Percentiles rank a stretch among this genome's conserved stretches.
These are phyloP conservation scores for Amphiprion clarkii DNA, from an alignment of 2,797 vertebrate species.

Conservation along the genomic window DNA sequence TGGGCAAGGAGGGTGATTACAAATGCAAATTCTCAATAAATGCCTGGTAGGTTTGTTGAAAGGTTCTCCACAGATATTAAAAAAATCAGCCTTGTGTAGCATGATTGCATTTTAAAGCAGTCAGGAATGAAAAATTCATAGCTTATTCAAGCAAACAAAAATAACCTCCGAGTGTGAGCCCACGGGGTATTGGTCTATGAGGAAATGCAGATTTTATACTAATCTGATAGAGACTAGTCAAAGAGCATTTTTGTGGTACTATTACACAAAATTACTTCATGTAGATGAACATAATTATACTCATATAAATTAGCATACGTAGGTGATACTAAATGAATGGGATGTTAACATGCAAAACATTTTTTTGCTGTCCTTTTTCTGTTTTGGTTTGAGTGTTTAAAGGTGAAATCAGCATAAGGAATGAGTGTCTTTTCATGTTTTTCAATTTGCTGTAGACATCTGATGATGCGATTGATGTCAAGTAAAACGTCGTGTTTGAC, in stretches of 20 bases:
- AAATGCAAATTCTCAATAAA: conserved; percentile 76
- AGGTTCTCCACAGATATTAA: conserved; percentile 57
- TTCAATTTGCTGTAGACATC: background rate
- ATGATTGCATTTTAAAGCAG: conserved; percentile 70
- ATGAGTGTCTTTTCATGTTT: background rate
- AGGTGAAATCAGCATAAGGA: background rate
- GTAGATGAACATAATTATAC: background rate
- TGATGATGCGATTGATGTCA: background rate
- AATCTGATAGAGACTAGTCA: background rate
- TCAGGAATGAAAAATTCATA: conserved; percentile 64
- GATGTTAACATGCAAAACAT: background rate
- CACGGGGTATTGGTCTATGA: conserved; percentile 24
- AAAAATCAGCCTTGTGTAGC: conserved; percentile 31
- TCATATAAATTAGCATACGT: background rate
- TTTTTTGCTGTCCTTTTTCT: background rate
- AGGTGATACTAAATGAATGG: background rate
- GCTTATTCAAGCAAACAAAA: conserved; percentile 75
- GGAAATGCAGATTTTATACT: conserved; percentile 32
- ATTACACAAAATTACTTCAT: conserved; percentile 7
- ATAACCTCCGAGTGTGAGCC: conserved; percentile 40
- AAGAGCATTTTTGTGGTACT: background rate
- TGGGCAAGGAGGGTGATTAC: conserved; percentile 60
- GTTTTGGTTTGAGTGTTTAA: background rate
- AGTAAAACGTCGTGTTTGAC: too few relatives aligned
- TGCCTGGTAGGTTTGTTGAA: conserved; percentile 60